Percentiles rank a stretch among this genome's conserved stretches.
Evolutionary conservation across 2,888 invertebrate species (phyloP).

Genomic region (Petrophora chlorosata): DNA sequence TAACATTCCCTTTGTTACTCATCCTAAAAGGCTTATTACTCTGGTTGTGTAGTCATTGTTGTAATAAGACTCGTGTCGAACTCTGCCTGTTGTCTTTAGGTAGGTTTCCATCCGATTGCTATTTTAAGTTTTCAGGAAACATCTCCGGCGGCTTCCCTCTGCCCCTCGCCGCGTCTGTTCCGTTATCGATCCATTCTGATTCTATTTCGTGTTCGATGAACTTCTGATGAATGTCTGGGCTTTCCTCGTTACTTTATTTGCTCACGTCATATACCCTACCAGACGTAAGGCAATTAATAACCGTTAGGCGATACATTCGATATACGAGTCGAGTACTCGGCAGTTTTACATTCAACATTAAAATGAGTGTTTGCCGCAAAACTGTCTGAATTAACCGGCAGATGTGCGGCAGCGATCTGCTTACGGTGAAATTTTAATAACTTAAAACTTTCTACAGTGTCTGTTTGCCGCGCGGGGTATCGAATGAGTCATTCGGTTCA

Average conservation of each 20-base stretch:
- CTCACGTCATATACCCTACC: slow-evolving; percentile 3
- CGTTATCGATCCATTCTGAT: slow-evolving; percentile 36
- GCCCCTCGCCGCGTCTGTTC: slow-evolving; percentile 17
- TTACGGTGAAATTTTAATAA: slow-evolving; percentile 81
- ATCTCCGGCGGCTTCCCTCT: slow-evolving; percentile 17
- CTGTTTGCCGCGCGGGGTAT: slow-evolving; percentile 44
- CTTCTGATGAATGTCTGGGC: slow-evolving; percentile 26
- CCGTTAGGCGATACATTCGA: slow-evolving; percentile 5
- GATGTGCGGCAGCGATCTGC: slow-evolving; percentile 56
- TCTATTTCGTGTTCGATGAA: slow-evolving; percentile 33
- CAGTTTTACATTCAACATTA: background rate
- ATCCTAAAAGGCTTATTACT: background rate
- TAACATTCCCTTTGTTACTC: slow-evolving; percentile 13
- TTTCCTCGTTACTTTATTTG: slow-evolving; percentile 13
- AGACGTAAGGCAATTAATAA: slow-evolving; percentile 10
- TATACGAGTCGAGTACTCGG: too few relatives aligned
- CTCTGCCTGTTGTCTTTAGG: too few relatives aligned
- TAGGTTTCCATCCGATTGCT: background rate
- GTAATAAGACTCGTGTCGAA: too few relatives aligned
- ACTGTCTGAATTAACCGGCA: slow-evolving; percentile 44
- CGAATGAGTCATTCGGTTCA: slow-evolving; percentile 61
- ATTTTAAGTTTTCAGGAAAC: slow-evolving; percentile 9
- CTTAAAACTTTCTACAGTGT: slow-evolving; percentile 72
- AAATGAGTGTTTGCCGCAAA: background rate
- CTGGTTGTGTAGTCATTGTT: too few relatives aligned